Base-by-base conservation (phyloP, 1,140 invertebrate genomes). In the Holotrichia oblita region DNA sequence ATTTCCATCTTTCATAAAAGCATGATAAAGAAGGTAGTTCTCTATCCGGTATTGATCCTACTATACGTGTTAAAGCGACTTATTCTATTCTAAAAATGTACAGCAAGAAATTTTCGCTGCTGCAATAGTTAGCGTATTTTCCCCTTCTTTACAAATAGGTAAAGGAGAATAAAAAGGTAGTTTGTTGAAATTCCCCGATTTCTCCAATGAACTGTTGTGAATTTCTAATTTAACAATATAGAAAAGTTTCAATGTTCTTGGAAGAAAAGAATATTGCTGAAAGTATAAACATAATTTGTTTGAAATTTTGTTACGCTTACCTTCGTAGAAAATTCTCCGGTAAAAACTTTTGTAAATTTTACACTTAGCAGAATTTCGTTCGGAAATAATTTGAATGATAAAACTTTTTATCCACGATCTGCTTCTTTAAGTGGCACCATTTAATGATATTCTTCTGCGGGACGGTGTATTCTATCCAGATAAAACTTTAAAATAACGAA, bases 181-280 rank as follows among this genome's bases (percentile, higher is more conserved):
- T 55, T 55, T 17, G 2, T 6, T 0, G 12, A n/a, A 55, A 55
- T n/a, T 14, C 14, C 7, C 4, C 48, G 17, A 55, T 55, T 55
- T 55, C 17, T 55, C 48, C 48, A 17, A 55, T 55, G 17, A 55
- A 55, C 17, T 55, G 48, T 55, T 55, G 48, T 55, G 48, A 55
- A 55, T 17, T 55, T 55, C 48, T 55, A 55, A 55, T 55, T n/a
- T 55, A 55, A 17, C 48, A 7, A n/a, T 55, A 55, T n/a, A 7
- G 48, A n/a, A 55, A 55, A 55, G 12, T 55, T 55, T 55, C n/a
- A 55, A 55, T 6, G 48, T 14, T 0, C 48, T 3, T 17, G 3
- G 0, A 7, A 17, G 48, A 17, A 55, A 7, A 3, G 6, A 3
- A 14, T 14, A 14, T n/a, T n/a, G 12, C 14, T 14, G 6, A 17